A percentile compares a stretch with the other conserved stretches of the same genome.
These are phyloP conservation scores for Hypsibius dujardini DNA, from an alignment of 1,140 invertebrate genomes.

Conservation along the genomic window DNA sequence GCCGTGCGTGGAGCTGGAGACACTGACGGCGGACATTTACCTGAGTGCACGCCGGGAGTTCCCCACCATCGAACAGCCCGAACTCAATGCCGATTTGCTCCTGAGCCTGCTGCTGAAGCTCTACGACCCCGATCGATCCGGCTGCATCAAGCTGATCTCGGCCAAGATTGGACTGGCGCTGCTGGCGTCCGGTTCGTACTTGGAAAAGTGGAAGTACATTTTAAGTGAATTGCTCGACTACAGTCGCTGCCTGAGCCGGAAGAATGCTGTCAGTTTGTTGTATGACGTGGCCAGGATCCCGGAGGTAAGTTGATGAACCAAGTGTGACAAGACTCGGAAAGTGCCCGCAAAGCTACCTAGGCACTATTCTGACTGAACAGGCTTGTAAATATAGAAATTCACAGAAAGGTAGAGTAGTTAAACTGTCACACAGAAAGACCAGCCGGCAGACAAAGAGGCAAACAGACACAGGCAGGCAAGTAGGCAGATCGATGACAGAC, in stretches of 20 bases:
- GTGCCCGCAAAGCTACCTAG: too few species aligned
- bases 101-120: conserved; percentile 45
- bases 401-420: too few species aligned
- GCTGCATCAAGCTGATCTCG: conserved; percentile 18
- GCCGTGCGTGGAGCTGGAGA: conserved; percentile 41
- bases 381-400: too few species aligned
- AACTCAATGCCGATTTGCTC: conserved; percentile 40
- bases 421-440: too few species aligned
- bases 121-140: conserved; percentile 36
- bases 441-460: too few species aligned
- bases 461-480: too few species aligned
- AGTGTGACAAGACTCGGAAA: too few species aligned
- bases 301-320: neutral
- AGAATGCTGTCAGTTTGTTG: neutral
- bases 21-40: conserved; percentile 45
- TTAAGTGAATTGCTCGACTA: conserved; percentile 10
- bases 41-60: conserved; percentile 42
- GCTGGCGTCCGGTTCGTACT: conserved; percentile 19
- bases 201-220: conserved; percentile 21
- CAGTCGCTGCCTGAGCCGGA: neutral
- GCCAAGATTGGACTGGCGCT: conserved; percentile 19
- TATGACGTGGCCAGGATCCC: conserved; percentile 7
- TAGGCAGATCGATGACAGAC: too few species aligned
- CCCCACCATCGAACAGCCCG: conserved; percentile 36
- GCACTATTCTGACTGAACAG: too few species aligned